Evolutionary conservation across 2,888 invertebrate species (phyloP).

Genomic region (Zygothrica quintamaculata): DNA sequence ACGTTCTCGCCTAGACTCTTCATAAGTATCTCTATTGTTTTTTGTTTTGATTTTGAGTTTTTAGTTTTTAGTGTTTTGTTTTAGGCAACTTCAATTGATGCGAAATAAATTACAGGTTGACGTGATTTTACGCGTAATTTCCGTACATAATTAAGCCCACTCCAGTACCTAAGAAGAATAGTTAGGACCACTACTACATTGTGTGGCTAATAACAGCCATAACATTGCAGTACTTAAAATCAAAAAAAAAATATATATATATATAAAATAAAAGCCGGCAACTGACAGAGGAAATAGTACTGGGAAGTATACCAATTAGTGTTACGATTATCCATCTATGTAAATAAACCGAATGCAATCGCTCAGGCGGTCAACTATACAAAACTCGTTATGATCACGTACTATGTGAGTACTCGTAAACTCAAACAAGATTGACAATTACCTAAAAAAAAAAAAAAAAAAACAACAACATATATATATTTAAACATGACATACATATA

Average conservation of each 20-base stretch:
- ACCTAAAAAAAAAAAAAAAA: constrained; percentile 39
- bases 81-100: constrained; percentile 61
- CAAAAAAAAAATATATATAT: constrained; percentile 32
- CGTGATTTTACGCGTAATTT: constrained; percentile 79
- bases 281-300: constrained; percentile 25
- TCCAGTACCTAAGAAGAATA: constrained; percentile 29
- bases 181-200: neutral
- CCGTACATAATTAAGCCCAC: constrained; percentile 69
- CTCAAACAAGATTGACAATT: constrained; percentile 45
- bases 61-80: too few species aligned
- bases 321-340: constrained; percentile 18
- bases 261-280: constrained; percentile 1
- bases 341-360: constrained; percentile 26
- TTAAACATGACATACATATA: neutral
- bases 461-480: constrained; percentile 25
- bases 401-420: constrained; percentile 5
- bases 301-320: constrained; percentile 49
- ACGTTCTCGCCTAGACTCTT: too few species aligned
- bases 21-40: too few species aligned
- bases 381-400: constrained; percentile 55
- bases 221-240: constrained; percentile 33
- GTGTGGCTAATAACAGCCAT: constrained; percentile 36
- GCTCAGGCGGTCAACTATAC: neutral
- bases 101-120: constrained; percentile 70
- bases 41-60: too few species aligned